A percentile compares a stretch with the other conserved stretches of the same genome.
Evolutionary conservation across 2,797 vertebrate genomes (phyloP).

Genomic region (Xiphorhynchus erythropygius): DNA sequence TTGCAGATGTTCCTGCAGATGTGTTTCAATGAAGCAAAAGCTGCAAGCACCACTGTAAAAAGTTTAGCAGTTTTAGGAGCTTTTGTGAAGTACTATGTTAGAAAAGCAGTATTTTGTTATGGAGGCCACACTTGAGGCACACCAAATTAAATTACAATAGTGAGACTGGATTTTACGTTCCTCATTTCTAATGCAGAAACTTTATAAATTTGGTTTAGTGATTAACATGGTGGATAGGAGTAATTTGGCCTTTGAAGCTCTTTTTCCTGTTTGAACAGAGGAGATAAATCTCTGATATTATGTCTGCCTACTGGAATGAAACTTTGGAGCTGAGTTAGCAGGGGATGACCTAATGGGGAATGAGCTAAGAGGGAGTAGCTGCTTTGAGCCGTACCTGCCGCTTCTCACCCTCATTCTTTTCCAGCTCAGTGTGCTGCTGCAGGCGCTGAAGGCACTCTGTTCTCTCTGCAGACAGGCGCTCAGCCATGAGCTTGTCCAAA

Average conservation of each 20-base stretch:
- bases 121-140: background rate
- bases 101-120: background rate
- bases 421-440: constrained; percentile 81
- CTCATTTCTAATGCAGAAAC: background rate
- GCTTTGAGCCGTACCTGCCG: constrained; percentile 82
- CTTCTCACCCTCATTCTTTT: constrained; percentile 84
- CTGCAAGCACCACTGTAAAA: background rate
- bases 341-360: background rate
- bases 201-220: background rate
- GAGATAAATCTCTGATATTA: background rate
- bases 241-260: background rate
- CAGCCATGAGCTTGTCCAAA: constrained; percentile 90
- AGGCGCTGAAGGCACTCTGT: constrained; percentile 88
- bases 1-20: background rate
- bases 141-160: background rate
- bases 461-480: constrained; percentile 90
- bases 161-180: background rate
- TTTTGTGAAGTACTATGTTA: background rate
- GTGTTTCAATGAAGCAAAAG: background rate
- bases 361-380: background rate
- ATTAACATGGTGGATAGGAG: background rate
- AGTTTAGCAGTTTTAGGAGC: background rate
- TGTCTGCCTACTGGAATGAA: background rate
- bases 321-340: background rate
- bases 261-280: background rate